Conservation (phyloP, 2,888 invertebrate genomes). For the Chrysodeixis includens region DNA sequence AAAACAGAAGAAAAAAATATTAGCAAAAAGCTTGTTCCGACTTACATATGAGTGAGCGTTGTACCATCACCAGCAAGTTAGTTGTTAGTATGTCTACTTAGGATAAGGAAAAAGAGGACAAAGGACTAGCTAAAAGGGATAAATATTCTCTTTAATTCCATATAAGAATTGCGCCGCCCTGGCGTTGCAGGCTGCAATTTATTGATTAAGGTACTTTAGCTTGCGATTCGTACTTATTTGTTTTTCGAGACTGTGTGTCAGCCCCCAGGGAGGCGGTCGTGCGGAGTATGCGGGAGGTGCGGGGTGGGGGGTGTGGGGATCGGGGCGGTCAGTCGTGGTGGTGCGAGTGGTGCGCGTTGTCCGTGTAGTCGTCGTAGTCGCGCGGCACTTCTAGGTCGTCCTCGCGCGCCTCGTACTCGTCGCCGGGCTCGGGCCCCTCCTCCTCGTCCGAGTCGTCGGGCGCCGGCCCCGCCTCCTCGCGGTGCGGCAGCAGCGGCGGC, state of each 20-base stretch:
- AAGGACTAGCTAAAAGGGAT: neutral
- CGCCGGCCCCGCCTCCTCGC: conserved; percentile 48
- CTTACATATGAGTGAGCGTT: conserved; percentile 14
- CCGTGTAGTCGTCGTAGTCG: conserved; percentile 85
- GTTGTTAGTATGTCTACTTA: conserved; percentile 25
- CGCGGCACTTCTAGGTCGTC: conserved; percentile 77
- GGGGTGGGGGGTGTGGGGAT: conserved; percentile 8
- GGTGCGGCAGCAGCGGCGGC: conserved; percentile 65
- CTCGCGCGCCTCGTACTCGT: conserved; percentile 75
- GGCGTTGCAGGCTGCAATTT: too few relatives aligned
- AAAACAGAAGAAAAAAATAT: too few relatives aligned
- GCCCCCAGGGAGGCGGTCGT: conserved; percentile 2
- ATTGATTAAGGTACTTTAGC: too few relatives aligned
- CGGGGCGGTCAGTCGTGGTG: conserved; percentile 74
- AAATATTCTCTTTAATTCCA: neutral
- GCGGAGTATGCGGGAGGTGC: neutral
- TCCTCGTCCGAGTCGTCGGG: conserved; percentile 59
- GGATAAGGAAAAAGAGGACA: too few relatives aligned
- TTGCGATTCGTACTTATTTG: neutral
- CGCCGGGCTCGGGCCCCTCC: conserved; percentile 61
- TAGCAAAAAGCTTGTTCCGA: conserved; percentile 4
- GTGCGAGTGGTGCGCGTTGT: conserved; percentile 79
- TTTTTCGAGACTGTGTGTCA: neutral
- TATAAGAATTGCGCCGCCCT: neutral
- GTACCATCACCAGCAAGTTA: conserved; percentile 21